A percentile compares a stretch with the other conserved stretches of the same genome.
phyloP scores from a whole-genome alignment of 2,888 invertebrate genomes.

The Ophion obscuratus region DNA sequence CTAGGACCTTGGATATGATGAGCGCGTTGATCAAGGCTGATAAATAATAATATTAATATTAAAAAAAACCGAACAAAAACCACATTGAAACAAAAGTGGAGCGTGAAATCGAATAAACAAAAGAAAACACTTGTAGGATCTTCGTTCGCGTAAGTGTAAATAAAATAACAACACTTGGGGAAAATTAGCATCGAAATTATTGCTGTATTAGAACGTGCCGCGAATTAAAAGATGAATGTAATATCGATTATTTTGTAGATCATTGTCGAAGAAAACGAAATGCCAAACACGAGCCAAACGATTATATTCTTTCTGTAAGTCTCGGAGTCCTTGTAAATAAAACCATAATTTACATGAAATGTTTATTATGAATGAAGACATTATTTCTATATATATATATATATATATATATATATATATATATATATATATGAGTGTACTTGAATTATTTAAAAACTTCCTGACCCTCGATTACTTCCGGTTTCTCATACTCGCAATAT shows the following conservation, averaged over 20 bases:
- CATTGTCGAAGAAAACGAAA: slow-evolving; percentile 47
- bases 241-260: slow-evolving; percentile 58
- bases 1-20: slow-evolving; percentile 76
- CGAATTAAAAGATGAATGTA: slow-evolving; percentile 47
- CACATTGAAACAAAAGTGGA: too few relatives aligned
- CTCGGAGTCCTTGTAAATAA: slow-evolving; percentile 74
- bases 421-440: neutral
- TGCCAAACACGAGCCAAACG: slow-evolving; percentile 58
- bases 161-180: slow-evolving; percentile 61
- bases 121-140: slow-evolving; percentile 43
- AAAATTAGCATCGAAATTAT: slow-evolving; percentile 70
- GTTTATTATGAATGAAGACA: slow-evolving; percentile 21
- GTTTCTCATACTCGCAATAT: neutral
- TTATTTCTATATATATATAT: neutral
- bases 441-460: neutral
- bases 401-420: neutral
- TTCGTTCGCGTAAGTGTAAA: slow-evolving; percentile 71
- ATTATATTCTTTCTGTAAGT: slow-evolving; percentile 52
- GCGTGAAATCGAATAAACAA: slow-evolving; percentile 12
- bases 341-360: slow-evolving; percentile 73
- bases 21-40: slow-evolving; percentile 35
- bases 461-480: neutral
- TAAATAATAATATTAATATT: slow-evolving; percentile 6
- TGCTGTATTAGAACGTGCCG: slow-evolving; percentile 45
- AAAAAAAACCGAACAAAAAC: slow-evolving; percentile 2